Evolutionary conservation across 1,140 invertebrate genomes (phyloP).

Genomic region (Macrobrachium nipponense): DNA sequence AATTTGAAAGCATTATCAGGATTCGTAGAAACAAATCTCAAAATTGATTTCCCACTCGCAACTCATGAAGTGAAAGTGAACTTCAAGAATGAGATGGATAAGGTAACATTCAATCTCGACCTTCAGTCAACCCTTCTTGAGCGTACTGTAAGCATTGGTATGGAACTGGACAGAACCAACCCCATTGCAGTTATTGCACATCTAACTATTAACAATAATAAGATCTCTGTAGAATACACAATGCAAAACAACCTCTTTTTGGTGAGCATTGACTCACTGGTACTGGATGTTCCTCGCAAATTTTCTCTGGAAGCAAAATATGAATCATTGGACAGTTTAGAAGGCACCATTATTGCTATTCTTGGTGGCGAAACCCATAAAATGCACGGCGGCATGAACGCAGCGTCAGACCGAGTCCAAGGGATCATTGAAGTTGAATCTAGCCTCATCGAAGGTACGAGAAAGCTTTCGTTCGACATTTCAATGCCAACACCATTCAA

Average conservation of each 20-base stretch:
- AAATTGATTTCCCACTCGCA: conserved; percentile 15
- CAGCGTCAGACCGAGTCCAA: conserved; percentile 5
- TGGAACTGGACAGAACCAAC: not conserved
- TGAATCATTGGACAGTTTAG: conserved; percentile 26
- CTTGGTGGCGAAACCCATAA: conserved; percentile 26
- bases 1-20: conserved; percentile 30
- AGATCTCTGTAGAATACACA: conserved; percentile 12
- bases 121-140: not conserved
- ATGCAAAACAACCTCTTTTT: conserved; percentile 22
- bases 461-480: conserved; percentile 27
- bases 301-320: conserved; percentile 24
- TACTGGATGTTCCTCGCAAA: conserved; percentile 4
- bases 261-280: not conserved
- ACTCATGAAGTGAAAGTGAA: conserved; percentile 20
- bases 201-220: conserved; percentile 21
- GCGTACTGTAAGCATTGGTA: not conserved
- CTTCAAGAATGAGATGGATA: conserved; percentile 15
- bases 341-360: conserved; percentile 6
- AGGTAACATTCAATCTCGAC: not conserved
- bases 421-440: conserved; percentile 29
- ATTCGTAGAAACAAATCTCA: conserved; percentile 25
- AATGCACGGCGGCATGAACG: conserved; percentile 14
- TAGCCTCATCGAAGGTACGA: conserved; percentile 14
- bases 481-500: conserved; percentile 31
- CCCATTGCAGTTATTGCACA: not conserved